Conservation (phyloP, 2,113 vertebrate genomes). For the Aplodontia rufa region DNA sequence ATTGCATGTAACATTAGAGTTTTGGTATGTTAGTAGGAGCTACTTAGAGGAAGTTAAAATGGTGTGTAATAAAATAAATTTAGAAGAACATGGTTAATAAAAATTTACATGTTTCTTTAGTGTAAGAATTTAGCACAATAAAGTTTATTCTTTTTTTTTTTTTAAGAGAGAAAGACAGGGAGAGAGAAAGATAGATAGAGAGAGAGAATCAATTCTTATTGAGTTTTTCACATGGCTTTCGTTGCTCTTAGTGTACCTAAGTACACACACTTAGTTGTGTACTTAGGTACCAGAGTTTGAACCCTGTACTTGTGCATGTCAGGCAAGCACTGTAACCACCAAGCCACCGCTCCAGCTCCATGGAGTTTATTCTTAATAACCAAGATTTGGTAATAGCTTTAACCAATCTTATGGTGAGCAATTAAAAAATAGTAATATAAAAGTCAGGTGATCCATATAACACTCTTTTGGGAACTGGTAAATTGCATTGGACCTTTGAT, state of each 20-base stretch:
- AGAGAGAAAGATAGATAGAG: too few species aligned
- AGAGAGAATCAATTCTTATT: too few species aligned
- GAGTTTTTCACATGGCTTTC: too few species aligned
- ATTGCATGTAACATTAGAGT: neutral
- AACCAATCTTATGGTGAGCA: neutral
- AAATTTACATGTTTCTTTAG: constrained; percentile 1
- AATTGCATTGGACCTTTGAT: neutral
- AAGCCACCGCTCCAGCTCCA: too few species aligned
- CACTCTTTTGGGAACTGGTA: neutral
- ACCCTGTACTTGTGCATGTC: too few species aligned
- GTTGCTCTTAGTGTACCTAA: too few species aligned
- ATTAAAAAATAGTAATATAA: neutral
- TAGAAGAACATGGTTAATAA: neutral
- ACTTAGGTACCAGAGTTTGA: too few species aligned
- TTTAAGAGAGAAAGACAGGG: too few species aligned
- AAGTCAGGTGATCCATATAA: neutral
- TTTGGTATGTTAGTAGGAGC: neutral
- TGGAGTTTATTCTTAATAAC: neutral
- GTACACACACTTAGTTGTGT: too few species aligned
- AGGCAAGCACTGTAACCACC: too few species aligned
- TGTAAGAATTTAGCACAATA: neutral
- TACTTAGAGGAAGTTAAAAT: neutral
- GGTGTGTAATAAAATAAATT: neutral
- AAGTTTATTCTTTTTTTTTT: neutral
- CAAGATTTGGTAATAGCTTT: neutral